These are phyloP conservation scores for Synanthedon tipuliformis DNA, from an alignment of 2,888 invertebrate genomes.

Conservation along the genomic window DNA sequence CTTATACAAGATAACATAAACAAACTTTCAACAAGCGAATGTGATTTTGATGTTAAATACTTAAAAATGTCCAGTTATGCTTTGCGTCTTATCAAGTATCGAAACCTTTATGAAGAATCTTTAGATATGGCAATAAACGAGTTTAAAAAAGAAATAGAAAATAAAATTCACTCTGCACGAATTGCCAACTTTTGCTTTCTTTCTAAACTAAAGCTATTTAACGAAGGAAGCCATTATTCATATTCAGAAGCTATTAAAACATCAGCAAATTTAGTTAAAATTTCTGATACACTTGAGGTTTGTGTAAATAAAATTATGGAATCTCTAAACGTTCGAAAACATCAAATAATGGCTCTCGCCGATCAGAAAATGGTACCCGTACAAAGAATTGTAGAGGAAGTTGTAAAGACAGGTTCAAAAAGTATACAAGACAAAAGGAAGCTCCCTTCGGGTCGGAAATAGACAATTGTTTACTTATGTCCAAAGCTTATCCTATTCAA, in stretches of 20 bases:
- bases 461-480: too few relatives aligned
- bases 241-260: slow-evolving; percentile 33
- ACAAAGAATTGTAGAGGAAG: slow-evolving; percentile 26
- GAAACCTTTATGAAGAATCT: slow-evolving; percentile 34
- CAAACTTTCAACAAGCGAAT: slow-evolving; percentile 17
- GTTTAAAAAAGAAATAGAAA: slow-evolving; percentile 25
- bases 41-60: slow-evolving; percentile 21
- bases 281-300: slow-evolving; percentile 36
- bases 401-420: slow-evolving; percentile 18
- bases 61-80: slow-evolving; percentile 47
- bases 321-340: slow-evolving; percentile 25
- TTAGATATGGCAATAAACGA: slow-evolving; percentile 22
- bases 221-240: slow-evolving; percentile 41
- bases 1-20: slow-evolving; percentile 26
- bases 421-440: slow-evolving; percentile 18
- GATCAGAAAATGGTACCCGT: slow-evolving; percentile 29
- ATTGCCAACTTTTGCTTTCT: slow-evolving; percentile 44
- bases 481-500: too few relatives aligned
- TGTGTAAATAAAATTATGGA: slow-evolving; percentile 24
- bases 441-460: background rate
- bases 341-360: slow-evolving; percentile 26
- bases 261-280: slow-evolving; percentile 23
- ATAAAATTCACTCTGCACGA: slow-evolving; percentile 41
- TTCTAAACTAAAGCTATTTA: slow-evolving; percentile 31
- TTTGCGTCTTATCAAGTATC: slow-evolving; percentile 32